Conservation (phyloP, 2,113 vertebrate genomes). For the Gobio gobio region DNA sequence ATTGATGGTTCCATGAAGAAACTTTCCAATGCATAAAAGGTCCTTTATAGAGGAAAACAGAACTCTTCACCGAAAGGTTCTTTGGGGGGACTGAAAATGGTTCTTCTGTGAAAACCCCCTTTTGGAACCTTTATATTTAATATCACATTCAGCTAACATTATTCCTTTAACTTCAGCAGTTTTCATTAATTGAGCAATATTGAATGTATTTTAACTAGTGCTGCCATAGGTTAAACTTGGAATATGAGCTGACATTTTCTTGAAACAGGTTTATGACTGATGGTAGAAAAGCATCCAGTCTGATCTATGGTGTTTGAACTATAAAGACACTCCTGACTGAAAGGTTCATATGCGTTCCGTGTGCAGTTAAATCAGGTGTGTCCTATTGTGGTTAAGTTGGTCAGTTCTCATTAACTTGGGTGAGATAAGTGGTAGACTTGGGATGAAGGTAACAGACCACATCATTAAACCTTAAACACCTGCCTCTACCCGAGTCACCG, state of each 20-base stretch:
- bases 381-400: constrained; percentile 47
- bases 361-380: constrained; percentile 42
- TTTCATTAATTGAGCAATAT: neutral
- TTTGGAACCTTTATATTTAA: too few relatives aligned
- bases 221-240: neutral
- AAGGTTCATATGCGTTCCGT: constrained; percentile 16
- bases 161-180: neutral
- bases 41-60: too few relatives aligned
- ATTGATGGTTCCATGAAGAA: neutral
- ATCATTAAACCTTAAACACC: constrained; percentile 56
- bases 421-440: constrained; percentile 57
- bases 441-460: constrained; percentile 51
- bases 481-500: constrained; percentile 28
- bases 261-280: neutral
- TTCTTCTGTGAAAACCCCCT: too few relatives aligned
- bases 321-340: neutral
- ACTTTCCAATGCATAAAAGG: neutral
- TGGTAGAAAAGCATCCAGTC: neutral
- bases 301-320: neutral
- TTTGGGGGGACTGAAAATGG: too few relatives aligned
- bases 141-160: neutral
- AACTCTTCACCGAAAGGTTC: too few relatives aligned
- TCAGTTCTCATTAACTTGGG: constrained; percentile 51
- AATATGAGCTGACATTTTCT: neutral
- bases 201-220: neutral